Percentiles rank a stretch among this genome's conserved stretches.
These are phyloP conservation scores for Spicauda simplicius DNA, from an alignment of 2,888 invertebrate genomes.

Conservation along the genomic window DNA sequence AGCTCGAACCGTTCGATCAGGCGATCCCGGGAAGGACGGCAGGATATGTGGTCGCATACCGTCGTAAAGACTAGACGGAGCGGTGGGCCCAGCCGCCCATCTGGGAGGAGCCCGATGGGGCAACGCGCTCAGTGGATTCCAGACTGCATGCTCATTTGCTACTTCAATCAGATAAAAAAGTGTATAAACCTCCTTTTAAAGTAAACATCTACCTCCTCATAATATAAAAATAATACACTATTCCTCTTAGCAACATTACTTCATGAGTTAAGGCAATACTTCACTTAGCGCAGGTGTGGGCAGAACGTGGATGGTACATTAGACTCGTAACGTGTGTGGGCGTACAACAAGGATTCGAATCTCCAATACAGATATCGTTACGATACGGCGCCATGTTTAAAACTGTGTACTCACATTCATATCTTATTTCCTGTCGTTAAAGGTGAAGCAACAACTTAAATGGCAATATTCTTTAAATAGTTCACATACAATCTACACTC, in stretches of 20 bases:
- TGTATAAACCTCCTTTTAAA: too few relatives aligned
- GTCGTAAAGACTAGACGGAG: too few relatives aligned
- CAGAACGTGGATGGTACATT: conserved; percentile 46
- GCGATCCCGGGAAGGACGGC: too few relatives aligned
- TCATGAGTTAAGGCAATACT: conserved; percentile 19
- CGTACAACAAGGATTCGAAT: conserved; percentile 42
- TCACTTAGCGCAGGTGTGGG: conserved; percentile 30
- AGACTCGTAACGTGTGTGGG: conserved; percentile 45
- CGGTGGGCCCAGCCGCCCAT: too few relatives aligned
- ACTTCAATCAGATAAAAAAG: too few relatives aligned
- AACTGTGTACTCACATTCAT: conserved; percentile 1
- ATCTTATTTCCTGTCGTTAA: conserved; percentile 8
- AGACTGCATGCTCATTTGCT: too few relatives aligned
- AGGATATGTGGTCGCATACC: too few relatives aligned
- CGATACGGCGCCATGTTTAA: conserved; percentile 18
- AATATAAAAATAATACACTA: background rate
- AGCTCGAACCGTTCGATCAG: too few relatives aligned
- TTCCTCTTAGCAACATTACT: conserved; percentile 20
- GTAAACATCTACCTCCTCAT: background rate
- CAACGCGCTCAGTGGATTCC: too few relatives aligned
- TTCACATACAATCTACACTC: background rate
- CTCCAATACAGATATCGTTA: conserved; percentile 26
- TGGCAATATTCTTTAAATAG: background rate
- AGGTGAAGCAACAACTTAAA: background rate
- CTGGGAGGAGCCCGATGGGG: too few relatives aligned